These are phyloP conservation scores for Mayetiola destructor DNA, from an alignment of 2,888 invertebrate species.

Conservation along the genomic window DNA sequence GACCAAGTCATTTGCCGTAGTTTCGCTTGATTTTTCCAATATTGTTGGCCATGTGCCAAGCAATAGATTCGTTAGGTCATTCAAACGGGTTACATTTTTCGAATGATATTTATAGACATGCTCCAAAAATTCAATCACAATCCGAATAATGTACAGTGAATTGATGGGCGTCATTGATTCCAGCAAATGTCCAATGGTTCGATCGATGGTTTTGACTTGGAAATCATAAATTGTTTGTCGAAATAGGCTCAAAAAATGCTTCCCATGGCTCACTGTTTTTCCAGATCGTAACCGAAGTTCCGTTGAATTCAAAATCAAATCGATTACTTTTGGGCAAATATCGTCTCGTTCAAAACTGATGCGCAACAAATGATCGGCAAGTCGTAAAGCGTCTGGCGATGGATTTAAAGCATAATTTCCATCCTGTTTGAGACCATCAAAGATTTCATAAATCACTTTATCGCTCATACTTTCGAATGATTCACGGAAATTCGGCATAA, in stretches of 20 bases:
- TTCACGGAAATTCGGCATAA: background rate
- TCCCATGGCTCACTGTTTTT: slow-evolving; percentile 26
- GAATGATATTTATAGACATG: slow-evolving; percentile 23
- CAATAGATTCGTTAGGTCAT: slow-evolving; percentile 22
- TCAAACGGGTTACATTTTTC: slow-evolving; percentile 17
- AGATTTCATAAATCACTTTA: slow-evolving; percentile 19
- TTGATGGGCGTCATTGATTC: slow-evolving; percentile 21
- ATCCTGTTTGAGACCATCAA: slow-evolving; percentile 18
- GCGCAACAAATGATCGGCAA: slow-evolving; percentile 19
- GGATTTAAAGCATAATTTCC: background rate
- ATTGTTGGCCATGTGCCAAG: slow-evolving; percentile 20
- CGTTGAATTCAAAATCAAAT: slow-evolving; percentile 18
- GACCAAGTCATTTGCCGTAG: background rate
- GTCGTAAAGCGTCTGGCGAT: slow-evolving; percentile 18
- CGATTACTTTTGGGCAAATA: slow-evolving; percentile 15
- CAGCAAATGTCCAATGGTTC: slow-evolving; percentile 23
- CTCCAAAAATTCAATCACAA: slow-evolving; percentile 26
- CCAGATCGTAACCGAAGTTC: slow-evolving; percentile 17
- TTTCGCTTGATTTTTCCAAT: background rate
- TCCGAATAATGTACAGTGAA: slow-evolving; percentile 23
- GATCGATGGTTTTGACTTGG: slow-evolving; percentile 19
- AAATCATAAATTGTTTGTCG: slow-evolving; percentile 25
- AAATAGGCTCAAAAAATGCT: slow-evolving; percentile 29
- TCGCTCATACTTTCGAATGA: slow-evolving; percentile 16
- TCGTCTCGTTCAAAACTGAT: slow-evolving; percentile 18